Conservation (phyloP, 2,888 invertebrate genomes). For the Cyclophora albipunctata region DNA sequence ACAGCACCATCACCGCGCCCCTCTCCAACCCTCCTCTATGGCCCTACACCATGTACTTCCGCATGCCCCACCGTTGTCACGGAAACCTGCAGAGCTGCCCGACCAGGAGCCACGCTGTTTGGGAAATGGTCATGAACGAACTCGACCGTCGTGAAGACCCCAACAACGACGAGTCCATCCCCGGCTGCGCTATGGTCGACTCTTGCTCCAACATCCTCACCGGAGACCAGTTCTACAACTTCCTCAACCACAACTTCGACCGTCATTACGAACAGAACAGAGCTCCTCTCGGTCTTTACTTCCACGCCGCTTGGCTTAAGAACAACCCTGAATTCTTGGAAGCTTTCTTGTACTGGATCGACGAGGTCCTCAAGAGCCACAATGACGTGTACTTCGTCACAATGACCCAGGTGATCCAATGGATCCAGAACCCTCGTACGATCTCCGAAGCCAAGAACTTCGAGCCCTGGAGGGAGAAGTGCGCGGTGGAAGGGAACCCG, state of each 20-base stretch:
- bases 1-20: constrained; percentile 95
- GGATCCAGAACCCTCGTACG: constrained; percentile 95
- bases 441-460: constrained; percentile 91
- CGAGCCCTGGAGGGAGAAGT: constrained; percentile 96
- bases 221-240: constrained; percentile 95
- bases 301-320: constrained; percentile 95
- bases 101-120: constrained; percentile 93
- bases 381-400: constrained; percentile 96
- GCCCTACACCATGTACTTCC: constrained; percentile 99
- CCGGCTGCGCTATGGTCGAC: constrained; percentile 96
- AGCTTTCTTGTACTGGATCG: constrained; percentile 95
- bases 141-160: constrained; percentile 94
- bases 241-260: constrained; percentile 94
- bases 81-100: constrained; percentile 94
- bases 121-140: constrained; percentile 98
- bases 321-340: constrained; percentile 94
- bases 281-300: constrained; percentile 91
- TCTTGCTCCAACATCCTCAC: constrained; percentile 94
- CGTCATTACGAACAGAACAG: constrained; percentile 93
- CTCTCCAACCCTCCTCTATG: constrained; percentile 93
- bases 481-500: constrained; percentile 87
- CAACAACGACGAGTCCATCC: constrained; percentile 89
- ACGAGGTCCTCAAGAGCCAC: constrained; percentile 88
- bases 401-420: constrained; percentile 97
- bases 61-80: constrained; percentile 95